phyloP scores from a whole-genome alignment of 92 coral and sea anemone genomes.

The Anthopleura xanthogrammica region DNA sequence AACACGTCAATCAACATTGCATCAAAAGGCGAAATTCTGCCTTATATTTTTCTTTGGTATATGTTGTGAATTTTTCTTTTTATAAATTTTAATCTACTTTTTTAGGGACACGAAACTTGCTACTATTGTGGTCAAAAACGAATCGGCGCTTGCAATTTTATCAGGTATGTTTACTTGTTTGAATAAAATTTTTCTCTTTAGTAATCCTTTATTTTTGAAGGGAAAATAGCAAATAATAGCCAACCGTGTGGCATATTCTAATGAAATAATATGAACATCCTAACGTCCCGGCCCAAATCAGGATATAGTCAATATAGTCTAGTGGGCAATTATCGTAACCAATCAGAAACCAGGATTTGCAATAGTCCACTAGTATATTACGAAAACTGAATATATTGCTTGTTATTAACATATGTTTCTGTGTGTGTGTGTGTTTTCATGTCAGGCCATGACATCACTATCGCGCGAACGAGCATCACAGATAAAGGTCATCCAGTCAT shows the following conservation, averaged over 20 bases:
- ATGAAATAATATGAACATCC: too few species aligned
- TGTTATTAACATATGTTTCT: not conserved
- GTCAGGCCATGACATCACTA: constrained; percentile 83
- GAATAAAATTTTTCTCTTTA: not conserved
- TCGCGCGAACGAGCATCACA: constrained; percentile 91
- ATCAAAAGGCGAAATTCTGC: not conserved
- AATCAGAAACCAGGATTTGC: too few species aligned
- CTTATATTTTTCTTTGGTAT: not conserved
- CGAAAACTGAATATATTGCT: too few species aligned
- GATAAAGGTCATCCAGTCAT: constrained; percentile 92
- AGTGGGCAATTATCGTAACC: too few species aligned
- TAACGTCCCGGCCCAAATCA: too few species aligned
- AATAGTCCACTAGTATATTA: too few species aligned
- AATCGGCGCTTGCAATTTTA: constrained; percentile 76
- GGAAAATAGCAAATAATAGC: not conserved
- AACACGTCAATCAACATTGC: not conserved
- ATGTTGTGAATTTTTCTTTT: not conserved
- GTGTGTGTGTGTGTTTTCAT: not conserved
- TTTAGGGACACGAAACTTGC: constrained; percentile 79
- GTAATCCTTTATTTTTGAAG: not conserved
- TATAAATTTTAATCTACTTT: not conserved
- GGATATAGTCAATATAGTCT: too few species aligned
- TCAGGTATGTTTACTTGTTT: constrained; percentile 45
- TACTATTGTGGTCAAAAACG: constrained; percentile 72
- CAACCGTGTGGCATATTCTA: not conserved